Evolutionary conservation across 2,797 vertebrate species (phyloP).

Genomic region (Neostethus bicornis): DNA sequence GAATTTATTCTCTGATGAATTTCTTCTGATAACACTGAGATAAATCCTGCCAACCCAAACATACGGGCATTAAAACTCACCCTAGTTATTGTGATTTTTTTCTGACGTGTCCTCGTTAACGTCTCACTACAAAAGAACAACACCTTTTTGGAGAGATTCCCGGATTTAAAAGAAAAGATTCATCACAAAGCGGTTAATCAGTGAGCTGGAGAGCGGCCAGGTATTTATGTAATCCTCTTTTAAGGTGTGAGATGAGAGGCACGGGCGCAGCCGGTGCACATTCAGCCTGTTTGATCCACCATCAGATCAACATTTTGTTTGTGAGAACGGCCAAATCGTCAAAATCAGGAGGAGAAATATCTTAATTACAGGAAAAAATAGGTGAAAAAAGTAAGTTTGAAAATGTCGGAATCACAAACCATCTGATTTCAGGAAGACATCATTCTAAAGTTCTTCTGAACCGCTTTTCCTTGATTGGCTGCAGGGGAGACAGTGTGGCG

Average conservation of each 20-base stretch:
- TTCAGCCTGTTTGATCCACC: background rate
- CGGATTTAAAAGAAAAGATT: conserved; percentile 43
- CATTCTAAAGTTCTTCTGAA: too few relatives aligned
- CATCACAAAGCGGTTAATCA: conserved; percentile 34
- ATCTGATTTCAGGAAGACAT: too few relatives aligned
- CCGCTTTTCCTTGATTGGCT: too few relatives aligned
- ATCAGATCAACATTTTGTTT: too few relatives aligned
- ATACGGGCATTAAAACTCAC: conserved; percentile 22
- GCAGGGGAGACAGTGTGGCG: too few relatives aligned
- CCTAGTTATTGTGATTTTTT: conserved; percentile 21
- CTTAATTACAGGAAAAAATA: too few relatives aligned
- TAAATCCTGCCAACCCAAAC: conserved; percentile 31
- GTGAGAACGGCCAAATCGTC: too few relatives aligned
- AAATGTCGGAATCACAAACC: too few relatives aligned
- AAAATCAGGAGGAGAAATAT: too few relatives aligned
- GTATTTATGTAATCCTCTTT: conserved; percentile 10
- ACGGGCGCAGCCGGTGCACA: conserved; percentile 1
- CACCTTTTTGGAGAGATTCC: conserved; percentile 46
- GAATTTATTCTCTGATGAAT: conserved; percentile 37
- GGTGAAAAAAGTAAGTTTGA: too few relatives aligned
- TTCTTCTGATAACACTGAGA: conserved; percentile 14
- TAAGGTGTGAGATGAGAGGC: background rate
- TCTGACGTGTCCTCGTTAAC: conserved; percentile 44
- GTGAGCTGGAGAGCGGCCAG: conserved; percentile 27
- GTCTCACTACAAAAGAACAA: conserved; percentile 39